A percentile compares a stretch with the other conserved stretches of the same genome.
Conservation (phyloP, 2,888 invertebrate genomes). For the Abrostola tripartita region DNA sequence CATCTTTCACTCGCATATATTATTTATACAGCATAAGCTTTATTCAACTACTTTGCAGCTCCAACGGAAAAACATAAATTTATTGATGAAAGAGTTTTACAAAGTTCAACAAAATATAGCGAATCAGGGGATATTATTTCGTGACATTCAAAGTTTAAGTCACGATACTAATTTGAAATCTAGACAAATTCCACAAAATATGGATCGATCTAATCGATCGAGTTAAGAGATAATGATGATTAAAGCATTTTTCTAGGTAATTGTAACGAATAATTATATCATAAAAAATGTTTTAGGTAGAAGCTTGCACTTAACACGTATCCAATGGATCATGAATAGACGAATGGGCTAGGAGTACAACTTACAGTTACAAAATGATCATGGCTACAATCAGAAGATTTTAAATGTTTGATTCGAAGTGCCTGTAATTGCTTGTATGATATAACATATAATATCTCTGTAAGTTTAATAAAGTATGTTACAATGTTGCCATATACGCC, state of each 20-base stretch:
- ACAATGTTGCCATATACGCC: slow-evolving; percentile 19
- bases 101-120: no score
- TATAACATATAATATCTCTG: background rate
- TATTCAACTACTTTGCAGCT: background rate
- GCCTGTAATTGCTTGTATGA: background rate
- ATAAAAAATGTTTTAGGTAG: background rate
- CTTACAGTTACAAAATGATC: no score
- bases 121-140: background rate
- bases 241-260: background rate
- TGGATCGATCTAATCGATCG: no score
- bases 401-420: no score
- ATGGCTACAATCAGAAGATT: no score
- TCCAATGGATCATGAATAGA: no score
- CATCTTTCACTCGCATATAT: slow-evolving; percentile 1
- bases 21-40: background rate
- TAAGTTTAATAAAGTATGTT: slow-evolving; percentile 2
- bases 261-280: background rate
- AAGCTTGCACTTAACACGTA: background rate
- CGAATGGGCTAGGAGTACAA: no score
- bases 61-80: no score
- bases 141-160: background rate
- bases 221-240: background rate
- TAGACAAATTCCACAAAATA: background rate
- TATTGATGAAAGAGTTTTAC: no score
- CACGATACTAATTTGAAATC: background rate